Base-by-base conservation (phyloP, 2,888 invertebrate genomes). In the Seira musarum region DNA sequence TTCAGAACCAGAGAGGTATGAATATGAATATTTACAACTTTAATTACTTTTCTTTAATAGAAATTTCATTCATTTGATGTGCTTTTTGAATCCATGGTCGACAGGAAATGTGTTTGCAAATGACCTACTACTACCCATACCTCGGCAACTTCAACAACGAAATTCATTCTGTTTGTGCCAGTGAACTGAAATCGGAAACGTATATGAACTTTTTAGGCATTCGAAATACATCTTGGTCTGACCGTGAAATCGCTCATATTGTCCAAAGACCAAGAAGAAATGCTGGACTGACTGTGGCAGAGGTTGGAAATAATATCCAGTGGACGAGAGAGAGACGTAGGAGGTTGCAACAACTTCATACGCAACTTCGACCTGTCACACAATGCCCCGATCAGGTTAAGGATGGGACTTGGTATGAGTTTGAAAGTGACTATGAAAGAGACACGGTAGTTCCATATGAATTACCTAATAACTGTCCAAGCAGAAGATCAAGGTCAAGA, bases 71-170 rank as follows among this genome's bases (percentile, higher is more conserved):
- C n/a, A n/a, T n/a, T n/a, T n/a, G n/a, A n/a, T n/a, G n/a, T n/a
- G n/a, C n/a, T n/a, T n/a, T n/a, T n/a, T n/a, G n/a, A n/a, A n/a
- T 5, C 75, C 15, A 53, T 67, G 6, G n/a, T n/a, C 19, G 64
- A 6, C 22, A 69, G 25, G 75, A 75, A 60, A 40, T 60, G 60
- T 81, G 81, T 46, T 8, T 64, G 2, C 63, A 35, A 2, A 60
- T 64, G 13, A 22, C 77, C 2, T 81, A 77, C 76, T 81, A 81
- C 30, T 81, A 81, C n/a, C n/a, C n/a, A n/a, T n/a, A n/a, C n/a
- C n/a, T n/a, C n/a, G n/a, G n/a, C n/a, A n/a, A n/a, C n/a, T n/a
- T n/a, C n/a, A n/a, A n/a, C 61, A 71, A 71, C 10, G 53, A 65
- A 40, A 68, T 68, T 13, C 61, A 75, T 63, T 68, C 68, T 19